Evolutionary conservation across 2,113 vertebrate species (phyloP).

Genomic region (Embiotoca jacksoni): DNA sequence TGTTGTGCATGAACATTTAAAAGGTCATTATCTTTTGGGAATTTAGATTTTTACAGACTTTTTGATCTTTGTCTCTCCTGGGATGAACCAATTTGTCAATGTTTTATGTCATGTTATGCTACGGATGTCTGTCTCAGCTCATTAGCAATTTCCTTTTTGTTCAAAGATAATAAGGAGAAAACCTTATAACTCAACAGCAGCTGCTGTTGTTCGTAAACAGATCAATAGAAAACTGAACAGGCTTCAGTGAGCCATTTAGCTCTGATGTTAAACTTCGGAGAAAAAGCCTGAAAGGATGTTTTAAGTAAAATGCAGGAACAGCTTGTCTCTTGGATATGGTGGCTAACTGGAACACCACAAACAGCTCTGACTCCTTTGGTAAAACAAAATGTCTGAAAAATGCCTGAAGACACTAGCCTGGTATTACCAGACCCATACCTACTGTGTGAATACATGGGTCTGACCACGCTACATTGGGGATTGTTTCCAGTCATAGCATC

Average conservation of each 20-base stretch:
- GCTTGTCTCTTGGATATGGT: slow-evolving; percentile 20
- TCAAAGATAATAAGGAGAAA: slow-evolving; percentile 8
- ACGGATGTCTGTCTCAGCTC: neutral
- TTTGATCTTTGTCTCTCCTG: neutral
- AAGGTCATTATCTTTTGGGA: no score
- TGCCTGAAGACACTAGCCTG: no score
- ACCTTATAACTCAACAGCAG: slow-evolving; percentile 41
- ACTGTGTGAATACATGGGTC: no score
- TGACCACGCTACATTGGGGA: no score
- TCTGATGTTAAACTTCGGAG: neutral
- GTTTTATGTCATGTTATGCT: neutral
- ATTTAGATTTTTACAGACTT: neutral
- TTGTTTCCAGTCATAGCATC: no score
- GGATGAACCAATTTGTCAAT: neutral
- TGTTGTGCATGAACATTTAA: no score
- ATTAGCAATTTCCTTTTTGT: slow-evolving; percentile 40
- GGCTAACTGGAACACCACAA: neutral
- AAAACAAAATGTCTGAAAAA: neutral
- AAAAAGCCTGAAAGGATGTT: slow-evolving; percentile 15
- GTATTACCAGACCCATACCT: no score
- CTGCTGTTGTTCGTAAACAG: slow-evolving; percentile 62
- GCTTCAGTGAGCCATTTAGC: slow-evolving; percentile 38
- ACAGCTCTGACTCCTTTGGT: neutral
- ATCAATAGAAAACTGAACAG: slow-evolving; percentile 51
- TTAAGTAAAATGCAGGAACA: slow-evolving; percentile 16